phyloP scores from a whole-genome alignment of 2,113 vertebrate species.

The Lasiurus cinereus region DNA sequence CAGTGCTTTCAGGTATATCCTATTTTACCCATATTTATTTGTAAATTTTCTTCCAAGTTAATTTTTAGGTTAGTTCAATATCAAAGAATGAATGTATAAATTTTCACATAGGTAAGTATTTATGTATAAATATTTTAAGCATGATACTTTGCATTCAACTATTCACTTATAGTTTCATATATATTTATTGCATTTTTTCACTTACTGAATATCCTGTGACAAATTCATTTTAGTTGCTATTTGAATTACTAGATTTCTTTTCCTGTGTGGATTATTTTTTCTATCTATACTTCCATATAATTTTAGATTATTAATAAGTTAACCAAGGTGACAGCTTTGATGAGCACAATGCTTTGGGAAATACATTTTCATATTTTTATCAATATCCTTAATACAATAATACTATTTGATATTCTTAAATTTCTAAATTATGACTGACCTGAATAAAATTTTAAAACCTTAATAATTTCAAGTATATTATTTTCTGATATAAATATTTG shows the following conservation, averaged over 20 bases:
- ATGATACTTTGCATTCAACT: too few relatives aligned
- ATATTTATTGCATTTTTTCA: background rate
- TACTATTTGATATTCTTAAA: background rate
- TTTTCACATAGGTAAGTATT: constrained; percentile 10
- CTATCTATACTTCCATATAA: background rate
- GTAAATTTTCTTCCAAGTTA: background rate
- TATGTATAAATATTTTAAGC: background rate
- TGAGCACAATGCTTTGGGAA: constrained; percentile 10
- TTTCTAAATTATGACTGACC: background rate
- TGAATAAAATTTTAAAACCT: background rate
- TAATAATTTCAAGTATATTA: background rate
- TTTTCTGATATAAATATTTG: background rate
- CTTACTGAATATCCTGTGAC: background rate
- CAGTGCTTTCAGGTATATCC: background rate
- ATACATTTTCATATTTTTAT: background rate
- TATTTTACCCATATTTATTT: background rate
- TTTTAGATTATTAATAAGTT: constrained; percentile 54
- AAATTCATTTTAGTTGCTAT: constrained; percentile 49
- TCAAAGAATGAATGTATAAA: background rate
- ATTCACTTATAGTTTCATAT: background rate
- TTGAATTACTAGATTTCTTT: constrained; percentile 49
- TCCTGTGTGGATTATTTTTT: constrained; percentile 29
- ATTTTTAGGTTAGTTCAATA: background rate
- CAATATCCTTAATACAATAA: background rate
- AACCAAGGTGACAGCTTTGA: background rate